Percentiles rank a stretch among this genome's conserved stretches.
Evolutionary conservation across 2,888 invertebrate species (phyloP).

Genomic region (Trichogramma dendrolimi): DNA sequence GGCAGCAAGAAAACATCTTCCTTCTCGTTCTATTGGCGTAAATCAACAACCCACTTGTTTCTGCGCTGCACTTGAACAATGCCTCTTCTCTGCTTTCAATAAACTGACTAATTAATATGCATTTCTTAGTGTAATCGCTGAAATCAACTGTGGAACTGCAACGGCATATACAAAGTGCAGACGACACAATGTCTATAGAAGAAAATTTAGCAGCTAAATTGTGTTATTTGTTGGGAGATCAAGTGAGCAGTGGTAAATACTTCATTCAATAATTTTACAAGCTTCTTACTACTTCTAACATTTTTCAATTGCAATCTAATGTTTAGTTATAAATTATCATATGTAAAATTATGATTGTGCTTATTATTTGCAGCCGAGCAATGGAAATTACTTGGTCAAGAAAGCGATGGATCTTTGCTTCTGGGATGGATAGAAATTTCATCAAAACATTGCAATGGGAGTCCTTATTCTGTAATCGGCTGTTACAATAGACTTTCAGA

Average conservation of each 20-base stretch:
- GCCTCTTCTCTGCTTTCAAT: too few species aligned
- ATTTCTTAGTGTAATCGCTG: too few species aligned
- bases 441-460: conserved; percentile 26
- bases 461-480: conserved; percentile 44
- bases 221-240: conserved; percentile 43
- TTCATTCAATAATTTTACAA: not conserved
- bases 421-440: conserved; percentile 62
- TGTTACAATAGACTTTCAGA: conserved; percentile 44
- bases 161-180: too few species aligned
- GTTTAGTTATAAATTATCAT: not conserved
- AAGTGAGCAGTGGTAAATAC: conserved; percentile 40
- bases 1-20: too few species aligned
- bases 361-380: conserved; percentile 57
- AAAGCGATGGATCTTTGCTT: conserved; percentile 70
- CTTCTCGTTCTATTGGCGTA: too few species aligned
- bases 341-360: not conserved
- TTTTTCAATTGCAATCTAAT: not conserved
- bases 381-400: conserved; percentile 78
- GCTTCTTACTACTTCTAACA: conserved; percentile 10
- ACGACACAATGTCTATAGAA: conserved; percentile 36
- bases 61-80: too few species aligned
- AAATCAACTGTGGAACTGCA: too few species aligned
- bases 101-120: too few species aligned
- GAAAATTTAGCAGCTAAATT: conserved; percentile 50
- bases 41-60: too few species aligned